Percentiles rank a stretch among this genome's conserved stretches.
Evolutionary conservation across 2,113 vertebrate species (phyloP).

Genomic region (Actenoides lindsayi): DNA sequence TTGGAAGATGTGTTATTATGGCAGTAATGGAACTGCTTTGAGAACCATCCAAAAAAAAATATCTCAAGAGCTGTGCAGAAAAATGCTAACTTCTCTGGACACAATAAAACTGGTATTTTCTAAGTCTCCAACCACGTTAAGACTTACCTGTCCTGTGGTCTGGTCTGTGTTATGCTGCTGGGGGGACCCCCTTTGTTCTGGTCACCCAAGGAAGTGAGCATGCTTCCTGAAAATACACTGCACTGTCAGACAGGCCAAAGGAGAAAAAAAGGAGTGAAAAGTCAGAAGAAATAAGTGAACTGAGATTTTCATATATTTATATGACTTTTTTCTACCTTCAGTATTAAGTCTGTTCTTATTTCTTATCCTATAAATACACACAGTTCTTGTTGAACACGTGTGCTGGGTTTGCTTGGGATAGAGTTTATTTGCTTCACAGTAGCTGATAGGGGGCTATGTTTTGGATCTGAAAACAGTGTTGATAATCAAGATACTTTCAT

Average conservation of each 20-base stretch:
- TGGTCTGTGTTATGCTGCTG: neutral
- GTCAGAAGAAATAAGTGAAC: neutral
- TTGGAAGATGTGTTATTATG: constrained; percentile 33
- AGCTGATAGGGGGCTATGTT: neutral
- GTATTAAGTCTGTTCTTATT: neutral
- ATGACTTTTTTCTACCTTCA: neutral
- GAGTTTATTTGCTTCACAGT: neutral
- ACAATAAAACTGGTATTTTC: neutral
- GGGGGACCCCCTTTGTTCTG: neutral
- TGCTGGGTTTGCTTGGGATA: neutral
- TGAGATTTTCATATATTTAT: neutral
- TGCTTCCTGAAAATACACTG: neutral
- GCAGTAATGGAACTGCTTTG: constrained; percentile 36
- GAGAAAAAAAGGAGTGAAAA: neutral
- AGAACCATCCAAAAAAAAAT: constrained; percentile 49
- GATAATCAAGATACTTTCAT: neutral
- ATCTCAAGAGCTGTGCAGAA: neutral
- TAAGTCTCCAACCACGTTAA: neutral
- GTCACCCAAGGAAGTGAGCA: neutral
- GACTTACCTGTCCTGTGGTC: neutral
- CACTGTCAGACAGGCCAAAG: neutral
- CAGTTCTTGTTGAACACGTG: neutral
- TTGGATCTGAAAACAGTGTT: neutral
- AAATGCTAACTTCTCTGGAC: neutral
- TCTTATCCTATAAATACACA: neutral